These are phyloP conservation scores for Anthopleura xanthogrammica DNA, from an alignment of 92 coral and sea anemone genomes.

Conservation along the genomic window DNA sequence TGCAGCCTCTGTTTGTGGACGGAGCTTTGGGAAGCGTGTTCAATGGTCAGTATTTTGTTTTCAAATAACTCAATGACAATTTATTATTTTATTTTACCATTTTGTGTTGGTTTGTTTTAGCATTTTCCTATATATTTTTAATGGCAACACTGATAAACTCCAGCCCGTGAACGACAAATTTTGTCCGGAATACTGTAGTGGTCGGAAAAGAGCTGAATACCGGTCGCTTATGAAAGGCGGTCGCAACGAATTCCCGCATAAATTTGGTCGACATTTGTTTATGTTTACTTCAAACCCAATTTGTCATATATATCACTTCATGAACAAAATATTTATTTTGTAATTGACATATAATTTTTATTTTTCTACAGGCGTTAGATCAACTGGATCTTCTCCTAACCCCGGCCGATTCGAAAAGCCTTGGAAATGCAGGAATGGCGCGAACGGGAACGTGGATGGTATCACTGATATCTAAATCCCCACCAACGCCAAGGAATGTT, in stretches of 20 bases:
- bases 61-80: neutral
- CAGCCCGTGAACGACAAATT: neutral
- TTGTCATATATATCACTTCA: slow-evolving; percentile 8
- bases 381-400: neutral
- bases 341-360: neutral
- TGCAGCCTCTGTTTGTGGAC: neutral
- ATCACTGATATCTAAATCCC: neutral
- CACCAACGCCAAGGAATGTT: neutral
- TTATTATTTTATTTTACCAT: neutral
- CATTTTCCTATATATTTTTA: neutral
- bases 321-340: neutral
- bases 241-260: neutral
- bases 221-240: neutral
- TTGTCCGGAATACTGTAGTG: neutral
- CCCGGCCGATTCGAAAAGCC: neutral
- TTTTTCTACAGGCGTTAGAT: neutral
- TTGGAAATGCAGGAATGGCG: neutral
- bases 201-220: neutral
- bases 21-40: neutral
- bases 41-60: neutral
- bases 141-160: neutral
- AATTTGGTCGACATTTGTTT: neutral
- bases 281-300: neutral
- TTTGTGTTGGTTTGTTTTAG: neutral
- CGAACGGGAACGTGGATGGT: neutral